phyloP scores from a whole-genome alignment of 2,113 vertebrate species.

The Petrocephalus microphthalmus region DNA sequence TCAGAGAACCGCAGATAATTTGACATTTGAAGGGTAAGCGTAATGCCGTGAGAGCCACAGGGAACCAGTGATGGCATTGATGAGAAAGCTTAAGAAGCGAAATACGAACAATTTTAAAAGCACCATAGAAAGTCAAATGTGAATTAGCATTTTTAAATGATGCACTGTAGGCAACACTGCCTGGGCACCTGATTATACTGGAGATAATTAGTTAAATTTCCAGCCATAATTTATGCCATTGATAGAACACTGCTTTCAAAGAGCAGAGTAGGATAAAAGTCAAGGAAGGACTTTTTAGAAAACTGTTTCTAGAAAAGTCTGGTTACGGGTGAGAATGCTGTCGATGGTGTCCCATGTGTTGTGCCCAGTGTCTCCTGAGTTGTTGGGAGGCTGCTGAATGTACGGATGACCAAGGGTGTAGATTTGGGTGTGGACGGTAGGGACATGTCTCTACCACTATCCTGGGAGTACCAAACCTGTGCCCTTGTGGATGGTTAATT shows the following conservation, averaged over 20 bases:
- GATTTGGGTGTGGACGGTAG: neutral
- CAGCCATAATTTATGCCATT: neutral
- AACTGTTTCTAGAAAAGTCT: neutral
- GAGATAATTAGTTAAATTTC: neutral
- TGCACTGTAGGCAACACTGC: neutral
- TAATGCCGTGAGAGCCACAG: neutral
- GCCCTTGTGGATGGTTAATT: neutral
- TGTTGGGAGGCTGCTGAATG: neutral
- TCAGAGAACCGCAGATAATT: slow-evolving; percentile 3
- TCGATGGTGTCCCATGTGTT: neutral
- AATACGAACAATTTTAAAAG: neutral
- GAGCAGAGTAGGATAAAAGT: neutral
- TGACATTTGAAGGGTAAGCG: neutral
- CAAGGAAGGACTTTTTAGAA: slow-evolving; percentile 5
- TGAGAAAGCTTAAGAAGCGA: neutral
- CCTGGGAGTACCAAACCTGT: neutral
- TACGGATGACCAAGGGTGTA: neutral
- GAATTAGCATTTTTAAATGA: slow-evolving; percentile 7
- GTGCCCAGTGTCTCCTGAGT: neutral
- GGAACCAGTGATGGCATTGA: neutral
- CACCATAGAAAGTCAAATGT: neutral
- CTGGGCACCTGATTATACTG: neutral
- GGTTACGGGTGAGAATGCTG: neutral
- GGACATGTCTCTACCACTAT: neutral
- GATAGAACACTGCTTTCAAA: neutral